A percentile compares a stretch with the other conserved stretches of the same genome.
Conservation (phyloP, 2,797 vertebrate genomes). For the Heliangelus exortis region DNA sequence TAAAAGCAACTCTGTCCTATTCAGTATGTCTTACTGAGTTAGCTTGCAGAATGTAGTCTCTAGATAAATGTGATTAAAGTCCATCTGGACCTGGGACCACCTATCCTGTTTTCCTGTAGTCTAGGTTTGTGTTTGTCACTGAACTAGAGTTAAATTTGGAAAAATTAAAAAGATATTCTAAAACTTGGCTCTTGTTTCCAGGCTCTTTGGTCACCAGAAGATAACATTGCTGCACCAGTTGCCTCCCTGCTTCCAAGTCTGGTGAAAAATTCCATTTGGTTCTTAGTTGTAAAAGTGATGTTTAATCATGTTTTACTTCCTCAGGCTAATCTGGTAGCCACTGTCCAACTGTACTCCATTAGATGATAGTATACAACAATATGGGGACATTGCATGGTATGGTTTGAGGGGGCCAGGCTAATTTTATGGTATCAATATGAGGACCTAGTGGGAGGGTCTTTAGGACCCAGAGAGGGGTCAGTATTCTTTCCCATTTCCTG, state of each 20-base stretch:
- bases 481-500: no score
- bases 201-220: not conserved
- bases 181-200: not conserved
- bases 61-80: constrained; percentile 22
- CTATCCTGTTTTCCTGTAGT: not conserved
- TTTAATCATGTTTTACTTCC: not conserved
- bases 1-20: not conserved
- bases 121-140: not conserved
- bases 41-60: not conserved
- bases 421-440: no score
- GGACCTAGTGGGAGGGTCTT: no score
- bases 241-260: not conserved
- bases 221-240: not conserved
- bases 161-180: not conserved
- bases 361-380: not conserved
- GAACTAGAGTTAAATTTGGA: not conserved
- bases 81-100: not conserved
- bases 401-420: no score
- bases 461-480: no score
- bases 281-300: not conserved
- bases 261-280: not conserved
- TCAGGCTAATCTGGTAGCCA: not conserved
- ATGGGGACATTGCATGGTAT: not conserved
- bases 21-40: not conserved
- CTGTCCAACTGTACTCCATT: not conserved